Percentiles rank a stretch among this genome's conserved stretches.
Conservation (phyloP, 2,888 invertebrate genomes). For the Chaitophorus viminalis region DNA sequence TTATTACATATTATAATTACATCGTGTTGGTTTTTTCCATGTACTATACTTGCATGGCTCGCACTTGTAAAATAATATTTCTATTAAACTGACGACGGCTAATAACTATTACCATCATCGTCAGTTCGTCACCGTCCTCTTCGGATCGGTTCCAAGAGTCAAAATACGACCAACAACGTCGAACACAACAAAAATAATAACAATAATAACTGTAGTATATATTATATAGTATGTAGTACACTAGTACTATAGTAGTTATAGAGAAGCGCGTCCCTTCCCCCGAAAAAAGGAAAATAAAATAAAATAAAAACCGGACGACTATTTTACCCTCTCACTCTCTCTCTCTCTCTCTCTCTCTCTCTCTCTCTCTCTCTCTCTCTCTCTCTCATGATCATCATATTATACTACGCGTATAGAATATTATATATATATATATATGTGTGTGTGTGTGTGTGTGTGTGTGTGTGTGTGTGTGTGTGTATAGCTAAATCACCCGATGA, state of each 20-base stretch:
- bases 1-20: background rate
- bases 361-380: no score
- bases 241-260: background rate
- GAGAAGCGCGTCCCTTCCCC: background rate
- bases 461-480: no score
- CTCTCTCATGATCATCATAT: background rate
- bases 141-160: background rate
- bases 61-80: constrained; percentile 19
- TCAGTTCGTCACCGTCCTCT: background rate
- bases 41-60: background rate
- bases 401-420: background rate
- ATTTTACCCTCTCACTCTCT: no score
- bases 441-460: no score
- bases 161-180: background rate
- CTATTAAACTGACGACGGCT: constrained; percentile 2
- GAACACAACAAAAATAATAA: background rate
- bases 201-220: background rate
- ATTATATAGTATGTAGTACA: no score
- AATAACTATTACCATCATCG: background rate
- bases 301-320: constrained; percentile 10
- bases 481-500: background rate
- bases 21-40: background rate
- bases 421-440: background rate
- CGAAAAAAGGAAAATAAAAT: background rate
- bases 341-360: no score